Evolutionary conservation across 2,113 vertebrate genomes (phyloP).

Genomic region (Uropsilus gracilis): DNA sequence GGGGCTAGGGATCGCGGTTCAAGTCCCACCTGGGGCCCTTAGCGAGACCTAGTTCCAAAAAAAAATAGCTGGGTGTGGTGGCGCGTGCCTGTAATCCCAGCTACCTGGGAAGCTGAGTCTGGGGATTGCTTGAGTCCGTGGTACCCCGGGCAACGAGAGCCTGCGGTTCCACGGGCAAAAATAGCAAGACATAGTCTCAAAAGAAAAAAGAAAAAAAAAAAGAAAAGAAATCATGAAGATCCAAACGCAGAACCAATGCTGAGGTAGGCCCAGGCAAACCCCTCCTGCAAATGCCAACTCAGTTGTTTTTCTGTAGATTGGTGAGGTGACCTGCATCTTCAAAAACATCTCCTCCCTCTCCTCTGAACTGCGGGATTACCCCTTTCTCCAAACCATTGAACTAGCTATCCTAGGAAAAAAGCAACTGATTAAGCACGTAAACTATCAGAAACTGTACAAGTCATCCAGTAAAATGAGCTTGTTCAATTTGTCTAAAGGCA

Average conservation of each 20-base stretch:
- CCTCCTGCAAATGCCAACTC: background rate
- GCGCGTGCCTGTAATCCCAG: no score
- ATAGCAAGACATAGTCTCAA: no score
- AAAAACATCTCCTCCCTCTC: background rate
- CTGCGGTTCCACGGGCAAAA: no score
- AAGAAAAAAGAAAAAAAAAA: background rate
- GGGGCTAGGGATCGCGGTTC: no score
- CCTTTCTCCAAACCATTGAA: background rate
- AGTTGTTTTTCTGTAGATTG: background rate
- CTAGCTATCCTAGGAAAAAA: background rate
- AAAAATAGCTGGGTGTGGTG: no score
- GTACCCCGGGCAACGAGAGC: no score
- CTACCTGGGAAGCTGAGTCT: no score
- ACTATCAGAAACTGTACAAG: background rate
- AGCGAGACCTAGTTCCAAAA: no score
- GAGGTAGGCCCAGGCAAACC: background rate
- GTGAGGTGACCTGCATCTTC: background rate
- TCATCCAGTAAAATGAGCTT: background rate
- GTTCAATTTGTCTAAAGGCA: background rate
- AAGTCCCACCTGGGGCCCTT: no score
- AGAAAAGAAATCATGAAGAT: background rate
- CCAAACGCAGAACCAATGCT: background rate
- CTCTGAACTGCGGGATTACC: background rate
- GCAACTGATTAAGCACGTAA: background rate
- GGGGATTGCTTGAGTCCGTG: no score